A percentile compares a stretch with the other conserved stretches of the same genome.
Evolutionary conservation across 2,888 invertebrate species (phyloP).

Genomic region (Timema podura): DNA sequence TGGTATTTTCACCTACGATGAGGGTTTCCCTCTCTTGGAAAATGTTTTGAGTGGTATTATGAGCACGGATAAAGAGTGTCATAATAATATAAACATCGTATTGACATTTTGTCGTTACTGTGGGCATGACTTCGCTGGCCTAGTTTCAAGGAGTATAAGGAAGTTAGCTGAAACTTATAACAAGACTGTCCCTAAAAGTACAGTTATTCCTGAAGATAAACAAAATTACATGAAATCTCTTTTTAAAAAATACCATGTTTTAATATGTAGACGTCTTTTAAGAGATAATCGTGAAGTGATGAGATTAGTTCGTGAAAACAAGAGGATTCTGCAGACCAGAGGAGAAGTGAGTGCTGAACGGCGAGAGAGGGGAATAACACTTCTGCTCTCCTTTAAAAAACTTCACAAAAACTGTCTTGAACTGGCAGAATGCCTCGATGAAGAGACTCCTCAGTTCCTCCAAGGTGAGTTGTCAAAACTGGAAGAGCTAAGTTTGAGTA

Average conservation of each 20-base stretch:
- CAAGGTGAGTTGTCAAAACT: constrained; percentile 1
- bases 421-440: constrained; percentile 82
- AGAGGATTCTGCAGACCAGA: constrained; percentile 82
- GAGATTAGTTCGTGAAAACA: constrained; percentile 65
- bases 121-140: constrained; percentile 88
- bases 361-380: constrained; percentile 74
- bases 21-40: constrained; percentile 80
- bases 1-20: constrained; percentile 76
- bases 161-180: constrained; percentile 61
- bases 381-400: constrained; percentile 74
- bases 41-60: constrained; percentile 81
- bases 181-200: constrained; percentile 67
- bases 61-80: constrained; percentile 90
- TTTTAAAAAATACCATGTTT: constrained; percentile 82
- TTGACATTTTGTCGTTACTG: constrained; percentile 92
- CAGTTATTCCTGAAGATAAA: constrained; percentile 78
- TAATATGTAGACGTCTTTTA: constrained; percentile 76
- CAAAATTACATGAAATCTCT: constrained; percentile 79
- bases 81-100: constrained; percentile 86
- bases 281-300: constrained; percentile 59
- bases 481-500: constrained; percentile 10
- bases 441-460: constrained; percentile 67
- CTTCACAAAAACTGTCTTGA: constrained; percentile 70
- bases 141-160: constrained; percentile 72
- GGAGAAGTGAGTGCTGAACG: constrained; percentile 89